Base-by-base conservation (phyloP, 2,113 vertebrate genomes). In the Mixornis gularis region DNA sequence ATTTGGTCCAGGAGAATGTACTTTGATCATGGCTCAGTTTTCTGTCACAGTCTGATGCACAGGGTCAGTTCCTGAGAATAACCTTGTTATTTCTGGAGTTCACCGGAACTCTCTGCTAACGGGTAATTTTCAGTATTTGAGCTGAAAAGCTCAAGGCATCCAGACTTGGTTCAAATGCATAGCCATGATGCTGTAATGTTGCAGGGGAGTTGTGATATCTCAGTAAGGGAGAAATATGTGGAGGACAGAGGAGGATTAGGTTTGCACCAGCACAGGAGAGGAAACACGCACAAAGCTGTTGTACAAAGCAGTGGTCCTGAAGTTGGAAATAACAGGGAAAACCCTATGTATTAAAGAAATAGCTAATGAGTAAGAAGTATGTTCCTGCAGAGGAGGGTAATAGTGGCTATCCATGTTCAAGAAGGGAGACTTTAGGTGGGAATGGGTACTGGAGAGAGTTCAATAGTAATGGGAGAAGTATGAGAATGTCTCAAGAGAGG, bases 401-500 rank as follows among this genome's bases (percentile, higher is more conserved):
- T 48, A 48, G 10, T 68, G 19, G 11, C 12, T 36, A 1, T 60
- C n/a, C 4, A 0, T 18, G 6, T 41, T 71, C 21, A 44, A 43
- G 68, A 72, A 74, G 8, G 22, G 29, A 62, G 32, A 34, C 19
- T 69, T 69, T 27, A 55, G 17, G 11, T 29, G 64, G 20, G 10
- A 12, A 11, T 69, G 41, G 5, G 4, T 66, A 19, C n/a, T 87
- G 36, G 34, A 41, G 41, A 43, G 18, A 34, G 12, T 73, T 71
- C 41, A 69, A 0, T 43, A 26, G 10, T 48, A 66, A 48, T 24
- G 34, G 26, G 30, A 8, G 29, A 78, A 78, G 30, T 30, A 38
- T 1, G 4, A 48, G 6, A n/a, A 19, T n/a, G 10, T n/a, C 24
- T 69, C 0, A 0, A 77, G 56, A 74, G 32, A 77, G 11, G 15